phyloP scores from a whole-genome alignment of 1,140 invertebrate genomes.

The Zaprionus kolodkinae region DNA sequence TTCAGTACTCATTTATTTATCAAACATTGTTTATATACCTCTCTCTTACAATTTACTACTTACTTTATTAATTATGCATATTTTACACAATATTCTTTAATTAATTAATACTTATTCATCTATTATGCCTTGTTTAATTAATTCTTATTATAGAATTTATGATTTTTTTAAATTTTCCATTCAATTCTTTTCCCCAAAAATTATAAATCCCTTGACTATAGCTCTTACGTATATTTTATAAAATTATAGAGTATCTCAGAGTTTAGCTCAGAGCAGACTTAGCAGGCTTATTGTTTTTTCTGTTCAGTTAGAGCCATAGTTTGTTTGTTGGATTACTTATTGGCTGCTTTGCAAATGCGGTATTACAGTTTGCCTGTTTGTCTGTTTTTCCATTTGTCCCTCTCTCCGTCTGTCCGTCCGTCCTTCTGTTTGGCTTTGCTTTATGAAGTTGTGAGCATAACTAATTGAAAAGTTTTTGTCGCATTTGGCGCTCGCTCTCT shows the following conservation, averaged over 20 bases:
- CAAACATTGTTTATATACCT: too few species aligned
- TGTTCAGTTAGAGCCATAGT: conserved; percentile 31
- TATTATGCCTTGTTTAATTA: too few species aligned
- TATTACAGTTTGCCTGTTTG: conserved; percentile 68
- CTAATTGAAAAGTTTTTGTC: conserved; percentile 76
- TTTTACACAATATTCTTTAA: too few species aligned
- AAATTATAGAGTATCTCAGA: conserved; percentile 1
- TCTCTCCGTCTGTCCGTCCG: not conserved
- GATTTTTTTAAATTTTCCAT: too few species aligned
- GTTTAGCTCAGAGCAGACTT: not conserved
- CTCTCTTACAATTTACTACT: too few species aligned
- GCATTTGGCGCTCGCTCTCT: conserved; percentile 22
- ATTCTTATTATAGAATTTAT: too few species aligned
- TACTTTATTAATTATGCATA: too few species aligned
- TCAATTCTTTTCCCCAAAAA: too few species aligned
- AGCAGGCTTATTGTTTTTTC: conserved; percentile 18
- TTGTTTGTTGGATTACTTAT: conserved; percentile 73
- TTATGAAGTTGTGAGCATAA: conserved; percentile 78
- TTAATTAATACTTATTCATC: too few species aligned
- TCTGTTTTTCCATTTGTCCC: conserved; percentile 30
- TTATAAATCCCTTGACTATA: too few species aligned
- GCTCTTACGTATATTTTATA: too few species aligned
- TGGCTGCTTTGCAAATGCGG: conserved; percentile 71
- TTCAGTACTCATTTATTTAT: too few species aligned
- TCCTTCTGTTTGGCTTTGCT: conserved; percentile 57